These are phyloP conservation scores for Vultur gryphus DNA, from an alignment of 2,797 vertebrate species.

Conservation along the genomic window DNA sequence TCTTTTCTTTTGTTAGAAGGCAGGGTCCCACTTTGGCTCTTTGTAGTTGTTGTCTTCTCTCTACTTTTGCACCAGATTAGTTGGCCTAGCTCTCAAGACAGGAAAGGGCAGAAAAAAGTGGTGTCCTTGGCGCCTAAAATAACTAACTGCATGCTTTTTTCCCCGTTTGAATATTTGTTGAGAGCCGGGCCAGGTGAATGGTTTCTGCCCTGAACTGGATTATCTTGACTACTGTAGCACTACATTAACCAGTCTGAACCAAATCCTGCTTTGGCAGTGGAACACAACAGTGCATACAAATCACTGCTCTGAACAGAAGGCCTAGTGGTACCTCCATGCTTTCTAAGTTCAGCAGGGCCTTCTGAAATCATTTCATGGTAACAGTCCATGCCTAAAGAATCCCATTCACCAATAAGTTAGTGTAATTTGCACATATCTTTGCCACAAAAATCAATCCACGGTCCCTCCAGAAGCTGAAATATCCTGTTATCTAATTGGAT, in stretches of 20 bases:
- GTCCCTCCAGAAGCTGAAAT: neutral
- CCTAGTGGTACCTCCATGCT: neutral
- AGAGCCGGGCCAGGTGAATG: neutral
- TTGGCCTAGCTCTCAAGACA: neutral
- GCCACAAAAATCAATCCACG: neutral
- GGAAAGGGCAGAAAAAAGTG: neutral
- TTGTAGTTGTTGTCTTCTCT: neutral
- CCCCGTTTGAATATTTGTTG: neutral
- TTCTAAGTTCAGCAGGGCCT: neutral
- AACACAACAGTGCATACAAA: neutral
- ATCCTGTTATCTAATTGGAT: neutral
- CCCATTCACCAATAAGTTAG: neutral
- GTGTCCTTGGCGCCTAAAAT: neutral
- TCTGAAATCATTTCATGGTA: neutral
- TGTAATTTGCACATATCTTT: neutral
- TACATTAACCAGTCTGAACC: neutral
- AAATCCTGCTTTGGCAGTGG: neutral
- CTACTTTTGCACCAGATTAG: neutral
- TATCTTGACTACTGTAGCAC: neutral
- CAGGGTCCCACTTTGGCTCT: neutral
- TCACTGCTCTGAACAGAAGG: neutral
- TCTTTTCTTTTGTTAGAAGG: neutral
- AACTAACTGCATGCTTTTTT: accelerated
- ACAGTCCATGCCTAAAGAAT: neutral
- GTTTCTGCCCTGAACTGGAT: neutral